A percentile compares a stretch with the other conserved stretches of the same genome.
Conservation (phyloP, 2,888 invertebrate species). For the Myathropa florea region DNA sequence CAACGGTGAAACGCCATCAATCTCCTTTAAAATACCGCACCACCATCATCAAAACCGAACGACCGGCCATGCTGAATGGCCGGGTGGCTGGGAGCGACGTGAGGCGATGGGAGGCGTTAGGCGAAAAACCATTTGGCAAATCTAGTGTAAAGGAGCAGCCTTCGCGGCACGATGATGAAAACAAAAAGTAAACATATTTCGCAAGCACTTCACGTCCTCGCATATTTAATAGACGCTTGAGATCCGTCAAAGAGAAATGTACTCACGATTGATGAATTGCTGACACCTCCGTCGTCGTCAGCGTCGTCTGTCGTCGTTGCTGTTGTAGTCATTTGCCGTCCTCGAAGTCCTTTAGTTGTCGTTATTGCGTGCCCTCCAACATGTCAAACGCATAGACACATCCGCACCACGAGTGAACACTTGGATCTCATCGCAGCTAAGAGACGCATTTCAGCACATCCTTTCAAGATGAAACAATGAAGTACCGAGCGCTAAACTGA, state of each 20-base stretch:
- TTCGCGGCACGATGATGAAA: neutral
- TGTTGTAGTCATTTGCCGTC: neutral
- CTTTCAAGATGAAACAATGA: conserved; percentile 1
- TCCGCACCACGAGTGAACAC: neutral
- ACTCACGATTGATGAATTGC: conserved; percentile 60
- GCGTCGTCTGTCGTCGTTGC: conserved; percentile 1
- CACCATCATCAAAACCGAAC: conserved; percentile 1
- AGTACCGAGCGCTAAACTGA: neutral
- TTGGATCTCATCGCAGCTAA: neutral
- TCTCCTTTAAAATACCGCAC: conserved; percentile 56
- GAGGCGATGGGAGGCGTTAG: neutral
- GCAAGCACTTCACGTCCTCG: conserved; percentile 40
- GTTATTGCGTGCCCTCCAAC: neutral
- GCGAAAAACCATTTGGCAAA: conserved; percentile 39
- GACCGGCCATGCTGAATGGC: neutral
- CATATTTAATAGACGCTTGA: conserved; percentile 44
- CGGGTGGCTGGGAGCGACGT: neutral
- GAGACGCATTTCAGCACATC: neutral
- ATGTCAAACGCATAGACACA: neutral
- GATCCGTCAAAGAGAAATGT: conserved; percentile 44
- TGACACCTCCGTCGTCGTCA: conserved; percentile 28
- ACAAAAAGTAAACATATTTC: conserved; percentile 29
- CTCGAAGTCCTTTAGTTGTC: neutral
- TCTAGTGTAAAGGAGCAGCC: conserved; percentile 21
- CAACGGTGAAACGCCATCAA: conserved; percentile 44